Evolutionary conservation across 2,888 invertebrate species (phyloP), one percentile per base, ranked within the genome.

Genomic region (Temnothorax rugatulus): DNA sequence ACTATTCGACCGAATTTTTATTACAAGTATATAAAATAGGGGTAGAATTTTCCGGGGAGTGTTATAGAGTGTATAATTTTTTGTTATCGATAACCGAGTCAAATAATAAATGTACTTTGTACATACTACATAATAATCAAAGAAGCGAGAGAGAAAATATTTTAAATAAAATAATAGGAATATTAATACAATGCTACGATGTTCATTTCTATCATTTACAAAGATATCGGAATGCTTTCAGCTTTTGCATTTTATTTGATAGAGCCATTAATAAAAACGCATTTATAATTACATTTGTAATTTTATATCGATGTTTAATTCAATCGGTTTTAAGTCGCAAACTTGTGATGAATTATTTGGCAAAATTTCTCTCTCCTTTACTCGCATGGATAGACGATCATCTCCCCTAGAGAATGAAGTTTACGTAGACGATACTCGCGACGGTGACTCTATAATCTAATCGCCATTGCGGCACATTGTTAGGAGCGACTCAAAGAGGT

Each of bases 361-460:
- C n/a, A 4, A 11, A 38, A 64, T 25, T 52, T n/a, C 9, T 50
- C 7, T n/a, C 7, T 52, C 9, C 2, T 44, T 25, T 15, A 18
- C 13, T 15, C 7, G 0, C 34, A 47, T 18, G 29, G 29, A n/a
- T 18, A 21, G 29, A n/a, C 13, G 50, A 18, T 44, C 7, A 38
- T 77, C 54, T 54, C 15, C 11, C 18, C 4, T 63, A 25, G 38
- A 25, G 38, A 13, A 18, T 18, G n/a, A 66, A 41, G n/a, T 9
- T 57, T 41, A 77, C 38, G 44, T 41, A 15, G 18, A 77, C n/a
- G 8, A 44, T n/a, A 63, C 8, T n/a, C 21, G 15, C 5, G 25
- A 77, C 21, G 7, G 64, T 29, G 75, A 79, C 21, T 79, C 25
- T 75, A 75, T 29, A 29, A 29, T 69, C 21, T 21, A 59, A 47